Evolutionary conservation across 2,113 vertebrate species (phyloP).

Genomic region (Lutjanus erythropterus): DNA sequence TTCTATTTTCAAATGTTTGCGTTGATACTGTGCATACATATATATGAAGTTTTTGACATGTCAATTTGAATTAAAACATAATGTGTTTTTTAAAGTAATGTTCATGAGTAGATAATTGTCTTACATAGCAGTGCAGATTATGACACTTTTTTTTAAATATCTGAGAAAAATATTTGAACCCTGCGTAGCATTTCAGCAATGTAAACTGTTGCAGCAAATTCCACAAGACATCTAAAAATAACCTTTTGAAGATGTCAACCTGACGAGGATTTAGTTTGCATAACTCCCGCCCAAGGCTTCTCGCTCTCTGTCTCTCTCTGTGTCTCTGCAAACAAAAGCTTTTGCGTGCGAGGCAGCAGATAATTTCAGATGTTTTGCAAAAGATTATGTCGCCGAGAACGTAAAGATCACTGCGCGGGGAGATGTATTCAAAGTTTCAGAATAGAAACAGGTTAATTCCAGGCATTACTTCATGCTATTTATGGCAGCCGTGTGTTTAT

Average conservation of each 20-base stretch:
- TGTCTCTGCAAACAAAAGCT: slow-evolving; percentile 49
- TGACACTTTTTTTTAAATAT: background rate
- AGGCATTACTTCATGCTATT: slow-evolving; percentile 64
- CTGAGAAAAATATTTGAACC: slow-evolving; percentile 36
- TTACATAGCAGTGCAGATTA: background rate
- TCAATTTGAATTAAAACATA: background rate
- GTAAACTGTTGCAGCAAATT: slow-evolving; percentile 70
- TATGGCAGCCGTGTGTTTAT: slow-evolving; percentile 61
- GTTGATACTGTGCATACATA: no score
- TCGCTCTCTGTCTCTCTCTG: slow-evolving; percentile 15
- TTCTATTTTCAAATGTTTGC: no score
- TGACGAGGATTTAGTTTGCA: slow-evolving; percentile 42
- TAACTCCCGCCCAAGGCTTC: slow-evolving; percentile 24
- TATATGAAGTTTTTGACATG: no score
- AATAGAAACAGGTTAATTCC: slow-evolving; percentile 63
- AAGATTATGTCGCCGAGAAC: slow-evolving; percentile 46
- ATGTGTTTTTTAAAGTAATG: background rate
- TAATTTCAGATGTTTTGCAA: slow-evolving; percentile 62
- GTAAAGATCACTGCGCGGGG: slow-evolving; percentile 37
- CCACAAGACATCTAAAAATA: slow-evolving; percentile 67
- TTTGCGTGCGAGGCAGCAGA: slow-evolving; percentile 64
- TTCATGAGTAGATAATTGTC: background rate
- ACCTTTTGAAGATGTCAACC: slow-evolving; percentile 45
- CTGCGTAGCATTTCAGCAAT: slow-evolving; percentile 56
- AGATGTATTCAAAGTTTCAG: slow-evolving; percentile 40